Base-by-base conservation (phyloP, 2,113 vertebrate genomes). In the Nibea albiflora region DNA sequence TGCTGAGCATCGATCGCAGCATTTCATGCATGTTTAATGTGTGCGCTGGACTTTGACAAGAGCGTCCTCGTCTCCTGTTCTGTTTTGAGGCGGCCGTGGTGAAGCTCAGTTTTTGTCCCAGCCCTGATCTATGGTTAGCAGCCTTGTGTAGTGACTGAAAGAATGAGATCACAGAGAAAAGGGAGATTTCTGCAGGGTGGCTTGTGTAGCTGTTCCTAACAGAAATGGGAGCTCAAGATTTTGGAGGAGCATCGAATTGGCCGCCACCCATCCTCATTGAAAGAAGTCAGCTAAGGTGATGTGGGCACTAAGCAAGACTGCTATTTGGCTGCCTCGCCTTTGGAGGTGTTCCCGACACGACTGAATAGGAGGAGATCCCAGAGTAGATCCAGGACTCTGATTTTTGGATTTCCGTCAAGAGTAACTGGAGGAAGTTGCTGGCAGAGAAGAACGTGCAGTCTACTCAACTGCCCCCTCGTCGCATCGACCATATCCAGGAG, bases 261-360 rank as follows among this genome's bases (percentile, higher is more conserved):
- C 52, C 5, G 16, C 31, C 28, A 11, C 15, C 5, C 9, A 2
- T 49, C 50, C n/a, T 44, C 46, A 46, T 14, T 39, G 28, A 49
- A 12, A 62, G 47, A 61, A 58, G 62, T 73, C 81, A 79, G 47
- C 31, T 16, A 64, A 70, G 58, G 76, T 71, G 49, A 68, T 39
- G 31, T 42, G 67, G 64, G 47, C 52, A 75, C 12, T 62, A 63
- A 46, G 46, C 39, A 70, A 68, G 31, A 77, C 52, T 44, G 57
- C 14, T 61, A 76, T 49, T 53, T 67, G 76, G 76, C 54, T 76
- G 52, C 50, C 44, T 64, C n/a, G 35, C 53, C 7, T 84, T 65
- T 79, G 74, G 71, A 88, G 61, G 46, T 52, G 46, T 63, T 71
- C 76, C 67, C 31, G 11, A 56, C 57, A 71, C 5, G 20, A 56